phyloP scores from a whole-genome alignment of 2,113 vertebrate genomes.

The Menidia beryllina region DNA sequence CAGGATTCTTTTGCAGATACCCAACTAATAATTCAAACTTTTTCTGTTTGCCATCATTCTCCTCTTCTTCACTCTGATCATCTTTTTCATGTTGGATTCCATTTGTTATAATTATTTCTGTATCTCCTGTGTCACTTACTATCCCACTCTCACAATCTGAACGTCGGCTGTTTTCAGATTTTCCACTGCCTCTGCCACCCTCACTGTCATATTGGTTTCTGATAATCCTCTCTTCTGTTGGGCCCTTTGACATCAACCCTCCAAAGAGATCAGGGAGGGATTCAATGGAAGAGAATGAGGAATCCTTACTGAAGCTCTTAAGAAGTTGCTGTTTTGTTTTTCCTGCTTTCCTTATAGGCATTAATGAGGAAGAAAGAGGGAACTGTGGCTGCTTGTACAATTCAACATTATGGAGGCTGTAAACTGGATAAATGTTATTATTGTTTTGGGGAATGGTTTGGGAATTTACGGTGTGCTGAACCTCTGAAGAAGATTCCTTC shows the following conservation, averaged over 20 bases:
- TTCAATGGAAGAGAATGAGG: constrained; percentile 92
- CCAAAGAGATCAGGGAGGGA: constrained; percentile 90
- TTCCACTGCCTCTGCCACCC: constrained; percentile 71
- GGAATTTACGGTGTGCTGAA: background rate
- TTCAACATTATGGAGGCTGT: constrained; percentile 89
- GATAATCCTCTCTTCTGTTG: constrained; percentile 59
- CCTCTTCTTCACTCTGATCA: constrained; percentile 35
- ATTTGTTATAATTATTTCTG: constrained; percentile 82
- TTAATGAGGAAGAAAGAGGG: constrained; percentile 59
- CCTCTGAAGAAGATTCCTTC: constrained; percentile 7
- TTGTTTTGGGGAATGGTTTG: constrained; percentile 30
- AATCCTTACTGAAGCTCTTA: constrained; percentile 91
- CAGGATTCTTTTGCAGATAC: background rate
- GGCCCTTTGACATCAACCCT: constrained; percentile 60
- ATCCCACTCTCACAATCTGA: constrained; percentile 95
- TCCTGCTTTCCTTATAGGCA: constrained; percentile 55
- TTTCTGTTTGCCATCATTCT: constrained; percentile 51
- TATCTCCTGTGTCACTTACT: constrained; percentile 89
- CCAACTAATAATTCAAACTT: background rate
- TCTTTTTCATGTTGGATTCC: constrained; percentile 70
- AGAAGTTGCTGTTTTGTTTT: constrained; percentile 79
- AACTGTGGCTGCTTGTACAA: constrained; percentile 82
- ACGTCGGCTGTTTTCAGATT: constrained; percentile 76
- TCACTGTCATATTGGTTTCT: constrained; percentile 77
- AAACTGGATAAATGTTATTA: constrained; percentile 89